phyloP scores from a whole-genome alignment of 2,888 invertebrate species.

The Lasioglossum vierecki region DNA sequence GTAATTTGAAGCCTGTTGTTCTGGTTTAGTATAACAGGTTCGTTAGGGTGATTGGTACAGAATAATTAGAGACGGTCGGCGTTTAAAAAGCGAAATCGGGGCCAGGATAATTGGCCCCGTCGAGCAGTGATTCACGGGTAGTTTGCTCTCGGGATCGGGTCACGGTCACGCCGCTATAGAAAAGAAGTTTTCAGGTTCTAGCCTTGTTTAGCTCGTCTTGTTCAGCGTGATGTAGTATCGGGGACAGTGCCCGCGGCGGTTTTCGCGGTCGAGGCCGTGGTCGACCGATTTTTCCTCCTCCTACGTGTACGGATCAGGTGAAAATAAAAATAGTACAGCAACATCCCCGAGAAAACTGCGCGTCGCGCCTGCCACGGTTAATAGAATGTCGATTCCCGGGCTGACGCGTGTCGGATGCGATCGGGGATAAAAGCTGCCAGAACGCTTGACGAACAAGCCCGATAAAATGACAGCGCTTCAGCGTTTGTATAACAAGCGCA shows the following conservation, averaged over 20 bases:
- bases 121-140: constrained; percentile 40
- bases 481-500: constrained; percentile 10
- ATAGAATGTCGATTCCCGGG: constrained; percentile 51
- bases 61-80: not conserved
- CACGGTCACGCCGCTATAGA: constrained; percentile 32
- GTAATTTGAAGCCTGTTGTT: no score
- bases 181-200: constrained; percentile 13
- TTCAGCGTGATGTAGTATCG: constrained; percentile 16
- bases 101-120: not conserved
- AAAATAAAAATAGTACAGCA: constrained; percentile 25
- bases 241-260: constrained; percentile 30
- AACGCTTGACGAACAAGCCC: constrained; percentile 16
- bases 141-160: constrained; percentile 27
- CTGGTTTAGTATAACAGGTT: not conserved
- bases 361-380: constrained; percentile 31
- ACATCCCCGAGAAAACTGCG: constrained; percentile 12
- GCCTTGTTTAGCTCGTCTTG: constrained; percentile 32
- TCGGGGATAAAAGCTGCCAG: constrained; percentile 43
- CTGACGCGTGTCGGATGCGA: constrained; percentile 47
- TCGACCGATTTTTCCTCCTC: constrained; percentile 17
- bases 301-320: not conserved
- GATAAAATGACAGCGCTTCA: constrained; percentile 40
- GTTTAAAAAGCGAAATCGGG: not conserved
- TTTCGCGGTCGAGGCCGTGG: not conserved
- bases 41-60: not conserved